phyloP scores from a whole-genome alignment of 2,113 vertebrate genomes.

The Clarias batrachus region DNA sequence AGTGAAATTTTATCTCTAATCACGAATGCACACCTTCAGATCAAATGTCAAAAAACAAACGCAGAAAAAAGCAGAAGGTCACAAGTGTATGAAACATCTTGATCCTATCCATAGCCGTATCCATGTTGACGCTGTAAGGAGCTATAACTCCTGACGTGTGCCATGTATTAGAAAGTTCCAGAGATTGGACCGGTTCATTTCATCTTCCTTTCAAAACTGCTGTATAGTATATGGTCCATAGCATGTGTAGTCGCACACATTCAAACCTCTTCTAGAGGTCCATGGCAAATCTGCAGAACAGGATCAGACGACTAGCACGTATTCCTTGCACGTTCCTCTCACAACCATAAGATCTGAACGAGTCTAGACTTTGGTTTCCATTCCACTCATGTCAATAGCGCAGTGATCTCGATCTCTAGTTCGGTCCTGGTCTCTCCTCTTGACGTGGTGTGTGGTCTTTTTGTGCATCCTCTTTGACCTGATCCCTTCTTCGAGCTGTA shows the following conservation, averaged over 20 bases:
- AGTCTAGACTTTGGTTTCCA: conserved; percentile 91
- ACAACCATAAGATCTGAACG: neutral
- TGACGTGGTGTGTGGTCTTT: conserved; percentile 62
- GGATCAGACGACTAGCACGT: neutral
- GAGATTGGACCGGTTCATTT: conserved; percentile 6
- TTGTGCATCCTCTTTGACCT: conserved; percentile 66
- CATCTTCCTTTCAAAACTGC: neutral
- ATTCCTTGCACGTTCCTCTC: neutral
- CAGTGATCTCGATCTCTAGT: conserved; percentile 85
- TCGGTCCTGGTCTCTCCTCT: conserved; percentile 74
- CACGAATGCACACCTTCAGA: neutral
- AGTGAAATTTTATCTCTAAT: neutral
- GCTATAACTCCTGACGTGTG: neutral
- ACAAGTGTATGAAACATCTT: neutral
- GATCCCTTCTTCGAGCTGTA: conserved; percentile 82
- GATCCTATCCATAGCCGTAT: neutral
- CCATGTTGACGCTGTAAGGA: neutral
- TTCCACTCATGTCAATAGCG: conserved; percentile 90
- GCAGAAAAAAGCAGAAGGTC: neutral
- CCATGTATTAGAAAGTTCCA: neutral
- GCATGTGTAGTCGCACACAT: neutral
- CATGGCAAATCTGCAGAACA: neutral
- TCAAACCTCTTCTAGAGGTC: neutral
- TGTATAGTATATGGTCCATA: neutral
- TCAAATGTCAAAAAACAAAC: neutral